Evolutionary conservation across 2,113 vertebrate genomes (phyloP).

Genomic region (Formicarius rufipectus): DNA sequence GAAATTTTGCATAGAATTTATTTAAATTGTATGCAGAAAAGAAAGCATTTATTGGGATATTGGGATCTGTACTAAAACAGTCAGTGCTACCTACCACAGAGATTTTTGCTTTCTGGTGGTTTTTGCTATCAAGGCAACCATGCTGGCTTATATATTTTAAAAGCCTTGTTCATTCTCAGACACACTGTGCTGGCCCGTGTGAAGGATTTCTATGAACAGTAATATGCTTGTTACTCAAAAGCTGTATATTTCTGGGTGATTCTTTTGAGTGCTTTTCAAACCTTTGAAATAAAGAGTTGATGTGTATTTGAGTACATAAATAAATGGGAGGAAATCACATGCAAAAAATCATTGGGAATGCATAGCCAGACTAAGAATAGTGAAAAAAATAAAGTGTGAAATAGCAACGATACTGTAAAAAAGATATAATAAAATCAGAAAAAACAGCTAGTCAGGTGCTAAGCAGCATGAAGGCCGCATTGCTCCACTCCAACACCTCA

Average conservation of each 20-base stretch:
- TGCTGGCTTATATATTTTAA: not conserved
- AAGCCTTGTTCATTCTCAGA: constrained; percentile 1
- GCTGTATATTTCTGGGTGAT: not conserved
- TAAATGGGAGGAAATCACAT: constrained; percentile 58
- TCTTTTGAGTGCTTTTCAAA: not conserved
- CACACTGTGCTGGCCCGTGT: not conserved
- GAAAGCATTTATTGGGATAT: not conserved
- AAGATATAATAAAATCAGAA: constrained; percentile 29
- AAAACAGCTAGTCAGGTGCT: not conserved
- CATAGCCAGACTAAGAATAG: constrained; percentile 51
- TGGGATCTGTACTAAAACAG: not conserved
- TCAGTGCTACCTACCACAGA: not conserved
- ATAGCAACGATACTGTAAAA: constrained; percentile 68
- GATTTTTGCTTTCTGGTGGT: not conserved
- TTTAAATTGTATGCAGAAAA: not conserved
- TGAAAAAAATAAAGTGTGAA: constrained; percentile 74
- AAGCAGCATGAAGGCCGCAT: not conserved
- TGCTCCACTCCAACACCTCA: not conserved
- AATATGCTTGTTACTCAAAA: not conserved
- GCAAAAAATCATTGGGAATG: constrained; percentile 62
- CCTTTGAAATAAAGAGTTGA: constrained; percentile 5
- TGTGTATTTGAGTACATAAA: not conserved
- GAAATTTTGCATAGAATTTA: not conserved
- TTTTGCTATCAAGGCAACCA: not conserved
- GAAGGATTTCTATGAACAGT: not conserved